phyloP scores from a whole-genome alignment of 2,113 vertebrate species.

The Periophthalmus modestus region DNA sequence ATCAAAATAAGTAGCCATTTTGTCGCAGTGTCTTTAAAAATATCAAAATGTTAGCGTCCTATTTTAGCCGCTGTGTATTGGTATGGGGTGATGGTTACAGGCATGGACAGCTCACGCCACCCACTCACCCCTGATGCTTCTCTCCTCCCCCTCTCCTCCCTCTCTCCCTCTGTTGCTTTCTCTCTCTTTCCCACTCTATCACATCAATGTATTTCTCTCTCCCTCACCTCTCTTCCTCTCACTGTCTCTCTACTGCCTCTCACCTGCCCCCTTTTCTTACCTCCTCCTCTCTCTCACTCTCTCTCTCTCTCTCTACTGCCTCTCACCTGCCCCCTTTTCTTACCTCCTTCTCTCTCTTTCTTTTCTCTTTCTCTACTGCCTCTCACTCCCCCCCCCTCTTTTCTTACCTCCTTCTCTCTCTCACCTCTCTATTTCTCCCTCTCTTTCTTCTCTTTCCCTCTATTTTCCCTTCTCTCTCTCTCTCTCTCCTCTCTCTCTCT shows the following conservation, averaged over 20 bases:
- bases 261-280: too few relatives aligned
- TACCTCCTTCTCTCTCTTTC: conserved; percentile 24
- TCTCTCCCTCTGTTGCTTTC: neutral
- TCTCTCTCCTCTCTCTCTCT: neutral
- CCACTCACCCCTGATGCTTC: conserved; percentile 21
- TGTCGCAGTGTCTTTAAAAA: neutral
- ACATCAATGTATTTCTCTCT: too few relatives aligned
- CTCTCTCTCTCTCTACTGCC: neutral
- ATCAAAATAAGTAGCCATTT: neutral
- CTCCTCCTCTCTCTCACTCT: conserved; percentile 19
- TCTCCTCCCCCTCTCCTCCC: conserved; percentile 28
- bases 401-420: neutral
- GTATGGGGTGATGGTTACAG: conserved; percentile 34
- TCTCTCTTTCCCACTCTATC: neutral
- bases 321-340: neutral
- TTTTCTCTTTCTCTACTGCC: neutral
- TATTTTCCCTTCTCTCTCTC: neutral
- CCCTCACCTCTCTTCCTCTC: neutral
- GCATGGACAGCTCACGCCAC: conserved; percentile 55
- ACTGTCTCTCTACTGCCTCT: neutral
- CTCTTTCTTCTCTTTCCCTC: neutral
- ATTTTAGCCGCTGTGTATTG: neutral
- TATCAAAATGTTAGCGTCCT: neutral
- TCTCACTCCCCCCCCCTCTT: conserved; percentile 4
- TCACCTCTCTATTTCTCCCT: neutral